Conservation (phyloP, 2,888 invertebrate genomes). For the Pterostichus niger region DNA sequence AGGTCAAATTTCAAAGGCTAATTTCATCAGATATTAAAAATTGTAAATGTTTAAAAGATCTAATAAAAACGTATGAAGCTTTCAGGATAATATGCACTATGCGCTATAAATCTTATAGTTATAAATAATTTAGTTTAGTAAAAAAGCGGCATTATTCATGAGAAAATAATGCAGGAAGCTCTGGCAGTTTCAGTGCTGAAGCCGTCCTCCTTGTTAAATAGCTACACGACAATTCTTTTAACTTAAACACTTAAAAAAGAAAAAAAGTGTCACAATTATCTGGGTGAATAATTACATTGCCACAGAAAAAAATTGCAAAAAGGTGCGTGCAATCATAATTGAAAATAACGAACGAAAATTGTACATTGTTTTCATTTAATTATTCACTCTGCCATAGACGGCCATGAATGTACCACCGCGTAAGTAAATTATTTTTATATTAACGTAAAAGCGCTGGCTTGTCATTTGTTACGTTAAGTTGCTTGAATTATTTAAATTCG, state of each 20-base stretch:
- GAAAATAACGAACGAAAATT: conserved; percentile 59
- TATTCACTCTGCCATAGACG: conserved; percentile 49
- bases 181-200: conserved; percentile 38
- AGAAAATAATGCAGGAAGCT: conserved; percentile 38
- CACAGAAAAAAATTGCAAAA: conserved; percentile 36
- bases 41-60: conserved; percentile 14
- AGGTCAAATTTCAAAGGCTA: too few relatives aligned
- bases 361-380: conserved; percentile 64
- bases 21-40: too few relatives aligned
- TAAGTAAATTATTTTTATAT: conserved; percentile 56
- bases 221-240: conserved; percentile 46
- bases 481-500: conserved; percentile 38
- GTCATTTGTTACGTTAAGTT: conserved; percentile 31
- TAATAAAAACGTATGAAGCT: conserved; percentile 7
- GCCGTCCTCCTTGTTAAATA: conserved; percentile 25
- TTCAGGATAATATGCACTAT: conserved; percentile 6
- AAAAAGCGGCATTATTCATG: conserved; percentile 37
- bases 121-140: conserved; percentile 34
- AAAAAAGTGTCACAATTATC: conserved; percentile 56
- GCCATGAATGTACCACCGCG: conserved; percentile 25
- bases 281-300: conserved; percentile 51
- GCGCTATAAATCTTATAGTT: conserved; percentile 25
- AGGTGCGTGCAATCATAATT: conserved; percentile 57
- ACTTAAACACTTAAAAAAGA: conserved; percentile 42
- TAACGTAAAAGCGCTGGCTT: conserved; percentile 45